phyloP scores from a whole-genome alignment of 2,797 vertebrate genomes.

The Borostomias antarcticus region DNA sequence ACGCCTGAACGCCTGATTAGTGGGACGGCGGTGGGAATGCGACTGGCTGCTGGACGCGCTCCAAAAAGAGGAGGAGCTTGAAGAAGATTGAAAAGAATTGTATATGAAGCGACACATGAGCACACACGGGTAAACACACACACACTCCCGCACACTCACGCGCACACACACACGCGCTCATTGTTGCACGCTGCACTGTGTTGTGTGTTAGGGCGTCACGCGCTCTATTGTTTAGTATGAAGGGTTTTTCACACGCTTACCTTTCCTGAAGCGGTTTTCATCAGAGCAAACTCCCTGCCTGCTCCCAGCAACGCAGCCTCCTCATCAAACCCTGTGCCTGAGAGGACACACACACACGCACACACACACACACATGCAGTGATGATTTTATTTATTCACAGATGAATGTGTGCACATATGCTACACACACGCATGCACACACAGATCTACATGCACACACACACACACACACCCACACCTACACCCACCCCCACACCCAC shows the following conservation, averaged over 20 bases:
- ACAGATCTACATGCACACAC: too few relatives aligned
- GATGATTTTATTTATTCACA: neutral
- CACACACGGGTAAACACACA: too few relatives aligned
- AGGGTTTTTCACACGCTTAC: conserved; percentile 67
- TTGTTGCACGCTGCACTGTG: neutral
- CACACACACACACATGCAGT: too few relatives aligned
- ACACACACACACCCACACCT: too few relatives aligned
- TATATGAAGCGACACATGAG: too few relatives aligned
- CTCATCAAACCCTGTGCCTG: conserved; percentile 98
- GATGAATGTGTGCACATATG: neutral
- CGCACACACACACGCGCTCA: neutral
- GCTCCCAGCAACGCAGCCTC: conserved; percentile 95
- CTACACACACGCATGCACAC: too few relatives aligned
- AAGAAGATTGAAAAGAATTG: neutral
- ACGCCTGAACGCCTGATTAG: too few relatives aligned
- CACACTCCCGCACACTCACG: too few relatives aligned
- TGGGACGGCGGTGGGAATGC: too few relatives aligned
- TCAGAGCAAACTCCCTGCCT: conserved; percentile 97
- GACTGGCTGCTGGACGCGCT: conserved; percentile 12
- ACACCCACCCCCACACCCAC: neutral
- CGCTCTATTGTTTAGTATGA: too few relatives aligned
- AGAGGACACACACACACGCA: conserved; percentile 33
- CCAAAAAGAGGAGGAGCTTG: conserved; percentile 11
- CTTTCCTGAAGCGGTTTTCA: conserved; percentile 98
- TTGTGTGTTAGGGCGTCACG: conserved; percentile 11